Evolutionary conservation across 2,888 invertebrate species (phyloP).

Genomic region (Seira musarum): DNA sequence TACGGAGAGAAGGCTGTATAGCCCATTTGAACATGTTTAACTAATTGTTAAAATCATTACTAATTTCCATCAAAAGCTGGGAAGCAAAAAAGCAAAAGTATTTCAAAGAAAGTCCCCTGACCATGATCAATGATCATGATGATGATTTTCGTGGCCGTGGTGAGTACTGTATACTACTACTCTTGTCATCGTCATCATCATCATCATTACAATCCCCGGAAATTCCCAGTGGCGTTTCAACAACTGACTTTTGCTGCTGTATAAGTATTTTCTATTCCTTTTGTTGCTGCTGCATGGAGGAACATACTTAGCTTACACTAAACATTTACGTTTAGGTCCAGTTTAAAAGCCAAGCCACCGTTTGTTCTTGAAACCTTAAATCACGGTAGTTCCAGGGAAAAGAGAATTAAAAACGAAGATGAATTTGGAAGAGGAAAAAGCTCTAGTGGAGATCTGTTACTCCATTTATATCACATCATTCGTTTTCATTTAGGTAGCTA

Average conservation of each 20-base stretch:
- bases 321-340: too few relatives aligned
- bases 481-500: too few relatives aligned
- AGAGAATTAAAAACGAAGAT: too few relatives aligned
- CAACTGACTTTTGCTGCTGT: constrained; percentile 18
- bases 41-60: constrained; percentile 70
- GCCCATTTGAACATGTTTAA: constrained; percentile 70
- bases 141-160: constrained; percentile 13
- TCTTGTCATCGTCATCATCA: constrained; percentile 21
- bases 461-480: too few relatives aligned
- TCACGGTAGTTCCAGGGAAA: too few relatives aligned
- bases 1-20: constrained; percentile 53
- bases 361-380: too few relatives aligned
- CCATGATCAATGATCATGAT: not conserved
- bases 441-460: too few relatives aligned
- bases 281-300: too few relatives aligned
- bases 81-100: constrained; percentile 59
- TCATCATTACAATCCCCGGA: not conserved
- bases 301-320: too few relatives aligned
- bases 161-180: constrained; percentile 31
- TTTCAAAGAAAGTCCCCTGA: not conserved
- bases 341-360: too few relatives aligned
- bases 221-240: constrained; percentile 50
- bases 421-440: too few relatives aligned
- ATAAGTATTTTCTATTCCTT: too few relatives aligned
- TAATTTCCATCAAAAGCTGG: constrained; percentile 70